Percentiles rank a stretch among this genome's conserved stretches.
Conservation (phyloP, 2,797 vertebrate species). For the Trachops cirrhosus region DNA sequence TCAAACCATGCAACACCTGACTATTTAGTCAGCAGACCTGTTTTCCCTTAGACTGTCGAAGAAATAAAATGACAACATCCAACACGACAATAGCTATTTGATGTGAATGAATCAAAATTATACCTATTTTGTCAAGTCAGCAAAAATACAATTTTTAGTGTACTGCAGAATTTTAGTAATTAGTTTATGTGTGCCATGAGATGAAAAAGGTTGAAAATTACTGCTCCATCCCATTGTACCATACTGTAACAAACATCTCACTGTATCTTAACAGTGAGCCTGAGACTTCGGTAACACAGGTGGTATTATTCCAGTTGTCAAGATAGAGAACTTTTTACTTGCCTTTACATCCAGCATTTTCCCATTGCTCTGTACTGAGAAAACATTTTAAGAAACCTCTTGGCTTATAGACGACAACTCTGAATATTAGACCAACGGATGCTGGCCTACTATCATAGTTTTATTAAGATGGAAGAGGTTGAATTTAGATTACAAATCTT, state of each 20-base stretch:
- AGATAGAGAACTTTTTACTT: conserved; percentile 9
- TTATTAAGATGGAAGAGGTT: neutral
- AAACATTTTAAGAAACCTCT: neutral
- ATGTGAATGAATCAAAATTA: neutral
- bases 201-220: neutral
- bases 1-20: neutral
- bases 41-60: neutral
- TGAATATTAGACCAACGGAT: neutral
- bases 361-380: neutral
- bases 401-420: neutral
- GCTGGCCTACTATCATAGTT: neutral
- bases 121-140: neutral
- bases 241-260: neutral
- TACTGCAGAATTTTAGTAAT: neutral
- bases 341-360: neutral
- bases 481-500: neutral
- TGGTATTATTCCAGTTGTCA: neutral
- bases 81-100: neutral
- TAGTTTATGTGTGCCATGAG: neutral
- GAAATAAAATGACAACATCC: neutral
- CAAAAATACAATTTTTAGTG: neutral
- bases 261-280: neutral
- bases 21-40: neutral
- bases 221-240: neutral
- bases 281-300: neutral